A percentile compares a stretch with the other conserved stretches of the same genome.
phyloP scores from a whole-genome alignment of 1,140 invertebrate genomes.

The Ips nitidus region DNA sequence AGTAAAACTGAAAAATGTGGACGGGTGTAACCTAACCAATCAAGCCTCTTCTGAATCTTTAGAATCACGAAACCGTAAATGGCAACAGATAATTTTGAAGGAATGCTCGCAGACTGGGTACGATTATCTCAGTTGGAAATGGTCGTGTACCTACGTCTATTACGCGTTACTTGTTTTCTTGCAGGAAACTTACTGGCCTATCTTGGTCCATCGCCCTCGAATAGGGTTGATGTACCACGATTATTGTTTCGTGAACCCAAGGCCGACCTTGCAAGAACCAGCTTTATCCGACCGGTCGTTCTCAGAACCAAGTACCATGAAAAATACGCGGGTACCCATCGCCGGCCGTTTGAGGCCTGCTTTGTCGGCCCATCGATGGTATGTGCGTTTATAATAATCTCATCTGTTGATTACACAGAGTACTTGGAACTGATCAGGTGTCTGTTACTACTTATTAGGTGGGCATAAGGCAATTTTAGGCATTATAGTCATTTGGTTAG shows the following conservation, averaged over 20 bases:
- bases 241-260: constrained; percentile 25
- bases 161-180: background rate
- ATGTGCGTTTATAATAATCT: constrained; percentile 5
- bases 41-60: background rate
- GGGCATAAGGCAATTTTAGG: background rate
- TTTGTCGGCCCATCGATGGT: background rate
- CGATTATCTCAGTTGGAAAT: constrained; percentile 12
- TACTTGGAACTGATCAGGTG: background rate
- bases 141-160: constrained; percentile 16
- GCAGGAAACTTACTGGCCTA: constrained; percentile 9
- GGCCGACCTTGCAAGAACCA: constrained; percentile 21
- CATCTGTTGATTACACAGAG: background rate
- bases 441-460: background rate
- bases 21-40: background rate
- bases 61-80: background rate
- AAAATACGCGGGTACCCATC: background rate
- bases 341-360: background rate
- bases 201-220: constrained; percentile 17
- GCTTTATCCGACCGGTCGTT: constrained; percentile 14
- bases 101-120: constrained; percentile 3
- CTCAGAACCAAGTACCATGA: constrained; percentile 10
- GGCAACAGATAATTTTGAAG: constrained; percentile 7
- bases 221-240: constrained; percentile 21
- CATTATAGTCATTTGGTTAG: too few species aligned
- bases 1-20: too few species aligned